Conservation (phyloP, 1,140 invertebrate species). For the Bombus consobrinus region DNA sequence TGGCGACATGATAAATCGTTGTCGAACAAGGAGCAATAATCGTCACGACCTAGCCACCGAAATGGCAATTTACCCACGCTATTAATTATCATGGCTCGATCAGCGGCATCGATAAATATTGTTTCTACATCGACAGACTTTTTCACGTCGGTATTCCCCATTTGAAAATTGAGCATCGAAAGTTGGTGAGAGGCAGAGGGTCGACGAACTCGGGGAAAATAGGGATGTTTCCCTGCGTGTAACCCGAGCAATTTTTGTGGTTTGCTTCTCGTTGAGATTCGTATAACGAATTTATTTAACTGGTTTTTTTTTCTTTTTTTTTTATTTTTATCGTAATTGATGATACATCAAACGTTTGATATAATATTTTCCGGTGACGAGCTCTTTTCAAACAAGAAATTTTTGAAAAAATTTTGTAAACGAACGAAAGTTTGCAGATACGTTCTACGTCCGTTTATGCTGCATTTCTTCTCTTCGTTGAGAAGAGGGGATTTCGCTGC, state of each 20-base stretch:
- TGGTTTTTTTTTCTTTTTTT: not conserved
- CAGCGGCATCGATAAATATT: slow-evolving; percentile 48
- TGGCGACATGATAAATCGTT: slow-evolving; percentile 36
- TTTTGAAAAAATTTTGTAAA: too few species aligned
- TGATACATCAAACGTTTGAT: not conserved
- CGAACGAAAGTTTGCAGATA: not conserved
- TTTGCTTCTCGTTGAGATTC: not conserved
- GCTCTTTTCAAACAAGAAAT: too few species aligned
- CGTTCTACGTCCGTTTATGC: not conserved
- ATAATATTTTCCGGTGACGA: not conserved
- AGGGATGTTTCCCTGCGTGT: not conserved
- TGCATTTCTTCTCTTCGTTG: not conserved
- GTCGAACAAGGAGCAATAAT: slow-evolving; percentile 53
- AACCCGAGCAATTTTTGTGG: not conserved
- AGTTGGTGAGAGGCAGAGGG: not conserved
- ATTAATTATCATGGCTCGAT: slow-evolving; percentile 35
- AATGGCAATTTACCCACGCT: slow-evolving; percentile 46
- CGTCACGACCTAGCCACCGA: slow-evolving; percentile 11
- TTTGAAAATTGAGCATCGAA: slow-evolving; percentile 34
- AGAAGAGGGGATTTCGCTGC: not conserved
- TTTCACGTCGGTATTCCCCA: not conserved
- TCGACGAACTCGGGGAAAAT: not conserved
- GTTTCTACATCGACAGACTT: not conserved
- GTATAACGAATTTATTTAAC: not conserved
- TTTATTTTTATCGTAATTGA: not conserved